Evolutionary conservation across 1,140 invertebrate species (phyloP), one percentile per base, ranked within the genome.

Genomic region (Drosophila parvula): DNA sequence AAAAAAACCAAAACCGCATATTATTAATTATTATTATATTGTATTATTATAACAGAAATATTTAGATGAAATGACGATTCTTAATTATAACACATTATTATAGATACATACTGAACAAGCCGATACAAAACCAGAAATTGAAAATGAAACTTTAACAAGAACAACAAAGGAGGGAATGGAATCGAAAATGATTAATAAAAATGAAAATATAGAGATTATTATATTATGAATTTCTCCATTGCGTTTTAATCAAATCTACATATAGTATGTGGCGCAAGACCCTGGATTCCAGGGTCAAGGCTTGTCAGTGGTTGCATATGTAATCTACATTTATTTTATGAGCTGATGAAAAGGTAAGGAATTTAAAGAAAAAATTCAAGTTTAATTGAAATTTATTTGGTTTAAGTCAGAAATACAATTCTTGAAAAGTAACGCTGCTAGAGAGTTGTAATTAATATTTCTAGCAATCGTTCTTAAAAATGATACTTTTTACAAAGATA

Each of bases 31-130:
- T 88, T 88, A 88, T 90, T 88, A 89, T 90, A 88, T 88, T 88
- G 85, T 89, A 91, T 89, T 91, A 91, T 91, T 91, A 88, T 88
- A 91, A 91, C 83, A 90, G 90, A 91, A 91, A 91, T 91, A 91
- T 91, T 91, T 91, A 91, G 90, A 91, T 91, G 90, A 91, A 91
- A 91, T 91, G 85, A 91, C 74, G 76, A 90, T 90, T 91, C 86
- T 91, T 91, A 90, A 90, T 91, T 91, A 91, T 91, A 91, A 88
- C 73, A 91, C 80, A 90, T 90, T 90, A 90, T 90, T 91, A 91
- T 90, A 90, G 82, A 91, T 85, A 91, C 82, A 86, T 90, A 90
- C 78, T 71, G 77, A 83, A 77, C 57, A 70, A 73, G 74, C 75
- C 57, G 80, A 91, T 48, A 78, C 83, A 68, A 78, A 79, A 76